These are phyloP conservation scores for Thunnus albacares DNA, from an alignment of 2,797 vertebrate species.

Conservation along the genomic window DNA sequence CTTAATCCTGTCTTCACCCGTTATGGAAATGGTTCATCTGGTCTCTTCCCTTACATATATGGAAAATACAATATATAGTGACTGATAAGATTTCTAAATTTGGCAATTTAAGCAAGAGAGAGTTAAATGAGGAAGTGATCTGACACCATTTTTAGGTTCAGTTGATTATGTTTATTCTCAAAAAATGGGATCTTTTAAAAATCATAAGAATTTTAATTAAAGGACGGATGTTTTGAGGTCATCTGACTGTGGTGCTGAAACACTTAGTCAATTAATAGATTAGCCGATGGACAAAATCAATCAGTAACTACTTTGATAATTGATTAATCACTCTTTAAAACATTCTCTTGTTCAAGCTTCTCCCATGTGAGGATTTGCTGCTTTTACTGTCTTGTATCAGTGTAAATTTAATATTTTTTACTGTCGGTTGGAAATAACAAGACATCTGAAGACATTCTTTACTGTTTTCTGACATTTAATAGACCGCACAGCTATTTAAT, in stretches of 20 bases:
- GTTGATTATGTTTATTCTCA: neutral
- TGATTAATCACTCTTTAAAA: neutral
- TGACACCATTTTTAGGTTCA: neutral
- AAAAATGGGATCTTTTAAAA: neutral
- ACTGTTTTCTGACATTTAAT: too few species aligned
- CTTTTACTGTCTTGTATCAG: too few species aligned
- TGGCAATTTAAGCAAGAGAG: neutral
- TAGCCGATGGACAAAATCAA: neutral
- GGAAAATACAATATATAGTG: neutral
- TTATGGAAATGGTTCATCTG: conserved; percentile 26
- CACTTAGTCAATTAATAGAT: neutral
- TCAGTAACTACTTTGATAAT: neutral
- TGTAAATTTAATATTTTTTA: too few species aligned
- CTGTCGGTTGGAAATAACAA: too few species aligned
- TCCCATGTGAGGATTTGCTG: too few species aligned
- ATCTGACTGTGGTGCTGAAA: neutral
- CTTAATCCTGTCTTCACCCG: conserved; percentile 44
- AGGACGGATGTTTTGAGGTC: neutral
- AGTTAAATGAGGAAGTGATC: neutral
- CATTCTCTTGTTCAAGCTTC: neutral
- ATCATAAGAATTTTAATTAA: neutral
- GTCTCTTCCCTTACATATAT: conserved; percentile 7
- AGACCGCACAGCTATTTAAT: too few species aligned
- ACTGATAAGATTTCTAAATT: neutral
- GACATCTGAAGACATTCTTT: too few species aligned